Evolutionary conservation across 2,797 vertebrate species (phyloP).

Genomic region (Peromyscus aztecus): DNA sequence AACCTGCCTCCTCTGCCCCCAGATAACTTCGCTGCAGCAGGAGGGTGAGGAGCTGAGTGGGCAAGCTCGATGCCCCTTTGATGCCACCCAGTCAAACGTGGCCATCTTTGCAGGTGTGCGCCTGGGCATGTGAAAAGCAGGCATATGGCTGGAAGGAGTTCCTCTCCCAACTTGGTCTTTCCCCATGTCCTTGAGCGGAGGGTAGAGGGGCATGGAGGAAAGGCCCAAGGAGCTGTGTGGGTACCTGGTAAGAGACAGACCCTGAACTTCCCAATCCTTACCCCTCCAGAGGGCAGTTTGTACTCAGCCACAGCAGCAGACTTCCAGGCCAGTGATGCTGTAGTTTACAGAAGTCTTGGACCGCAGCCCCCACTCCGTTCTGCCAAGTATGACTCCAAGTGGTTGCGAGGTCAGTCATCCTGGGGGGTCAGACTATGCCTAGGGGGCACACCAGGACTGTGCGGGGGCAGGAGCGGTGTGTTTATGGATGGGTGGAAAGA

Average conservation of each 20-base stretch:
- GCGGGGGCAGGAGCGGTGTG: not conserved
- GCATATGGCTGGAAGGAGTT: not conserved
- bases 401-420: constrained; percentile 93
- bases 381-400: constrained; percentile 97
- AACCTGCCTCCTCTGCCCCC: constrained; percentile 31
- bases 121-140: not conserved
- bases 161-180: not conserved
- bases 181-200: not conserved
- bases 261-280: not conserved
- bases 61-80: constrained; percentile 96
- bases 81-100: constrained; percentile 94
- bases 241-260: not conserved
- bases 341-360: constrained; percentile 97
- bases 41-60: constrained; percentile 96
- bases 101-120: constrained; percentile 94
- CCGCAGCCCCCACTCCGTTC: constrained; percentile 93
- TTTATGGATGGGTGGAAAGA: not conserved
- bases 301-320: constrained; percentile 97
- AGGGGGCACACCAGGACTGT: not conserved
- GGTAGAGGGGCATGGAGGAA: not conserved
- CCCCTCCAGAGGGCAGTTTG: constrained; percentile 92
- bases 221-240: fast-evolving
- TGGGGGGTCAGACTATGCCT: not conserved
- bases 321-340: constrained; percentile 96
- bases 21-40: constrained; percentile 94